These are phyloP conservation scores for Pseudochirops corinnae DNA, from an alignment of 2,797 vertebrate species.

Conservation along the genomic window DNA sequence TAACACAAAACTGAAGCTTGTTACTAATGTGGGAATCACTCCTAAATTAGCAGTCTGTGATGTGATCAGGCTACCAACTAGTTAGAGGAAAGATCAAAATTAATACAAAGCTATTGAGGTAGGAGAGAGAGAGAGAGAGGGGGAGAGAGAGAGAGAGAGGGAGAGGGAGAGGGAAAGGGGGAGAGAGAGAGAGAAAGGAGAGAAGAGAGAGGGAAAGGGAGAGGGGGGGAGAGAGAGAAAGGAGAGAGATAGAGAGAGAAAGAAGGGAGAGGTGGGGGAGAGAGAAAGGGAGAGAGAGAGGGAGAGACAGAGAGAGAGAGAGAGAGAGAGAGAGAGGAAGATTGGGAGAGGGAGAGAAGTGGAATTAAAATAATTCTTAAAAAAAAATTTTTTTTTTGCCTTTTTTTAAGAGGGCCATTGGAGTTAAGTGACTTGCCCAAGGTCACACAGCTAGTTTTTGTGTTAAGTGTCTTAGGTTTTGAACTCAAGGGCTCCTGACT, in stretches of 20 bases:
- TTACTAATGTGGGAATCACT: not conserved
- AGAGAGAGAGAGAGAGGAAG: not conserved
- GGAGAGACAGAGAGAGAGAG: not conserved
- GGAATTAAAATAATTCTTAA: no score
- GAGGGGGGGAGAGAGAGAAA: not conserved
- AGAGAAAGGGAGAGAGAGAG: not conserved
- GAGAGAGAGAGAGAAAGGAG: not conserved
- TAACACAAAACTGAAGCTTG: not conserved
- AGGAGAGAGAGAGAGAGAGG: no score
- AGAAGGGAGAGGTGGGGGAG: not conserved
- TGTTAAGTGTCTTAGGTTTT: no score
- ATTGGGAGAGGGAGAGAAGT: not conserved
- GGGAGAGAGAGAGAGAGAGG: not conserved
- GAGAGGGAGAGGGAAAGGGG: not conserved
- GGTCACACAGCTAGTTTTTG: no score
- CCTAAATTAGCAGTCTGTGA: not conserved
- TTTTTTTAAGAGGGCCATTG: no score
- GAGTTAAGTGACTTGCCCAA: no score
- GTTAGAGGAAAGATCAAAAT: not conserved
- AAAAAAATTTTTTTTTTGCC: no score
- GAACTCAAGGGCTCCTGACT: no score
- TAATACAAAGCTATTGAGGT: not conserved
- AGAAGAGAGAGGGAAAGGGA: no score
- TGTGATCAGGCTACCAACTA: not conserved
- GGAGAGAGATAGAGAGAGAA: not conserved